These are phyloP conservation scores for Strigamia transsilvanica DNA, from an alignment of 2,888 invertebrate genomes.

Conservation along the genomic window DNA sequence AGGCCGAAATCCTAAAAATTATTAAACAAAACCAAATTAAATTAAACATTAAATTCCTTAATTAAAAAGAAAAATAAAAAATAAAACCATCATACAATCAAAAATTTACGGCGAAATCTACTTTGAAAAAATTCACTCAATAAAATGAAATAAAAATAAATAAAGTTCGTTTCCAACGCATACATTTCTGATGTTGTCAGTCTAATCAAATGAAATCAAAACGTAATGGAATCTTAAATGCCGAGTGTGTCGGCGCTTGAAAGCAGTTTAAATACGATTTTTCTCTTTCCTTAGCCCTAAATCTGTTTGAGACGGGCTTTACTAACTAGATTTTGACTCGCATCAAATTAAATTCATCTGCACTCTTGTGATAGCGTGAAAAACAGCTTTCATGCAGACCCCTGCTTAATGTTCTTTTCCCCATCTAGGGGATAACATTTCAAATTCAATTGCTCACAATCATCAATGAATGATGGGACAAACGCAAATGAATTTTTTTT, in stretches of 20 bases:
- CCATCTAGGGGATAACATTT: neutral
- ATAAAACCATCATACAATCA: no score
- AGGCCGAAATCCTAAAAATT: no score
- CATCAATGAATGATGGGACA: conserved; percentile 17
- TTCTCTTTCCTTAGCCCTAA: neutral
- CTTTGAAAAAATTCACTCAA: no score
- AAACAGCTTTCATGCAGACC: conserved; percentile 12
- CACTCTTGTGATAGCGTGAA: conserved; percentile 18
- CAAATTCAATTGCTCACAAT: conserved; percentile 34
- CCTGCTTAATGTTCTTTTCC: neutral
- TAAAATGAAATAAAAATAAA: no score
- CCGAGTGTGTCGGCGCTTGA: neutral
- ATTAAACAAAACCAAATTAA: no score
- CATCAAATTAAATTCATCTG: conserved; percentile 36
- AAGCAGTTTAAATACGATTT: neutral
- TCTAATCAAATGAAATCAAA: neutral
- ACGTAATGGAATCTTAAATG: neutral
- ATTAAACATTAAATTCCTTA: no score
- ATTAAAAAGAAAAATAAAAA: no score
- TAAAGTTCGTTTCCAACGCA: no score
- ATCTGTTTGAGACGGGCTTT: conserved; percentile 9
- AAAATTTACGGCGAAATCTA: no score
- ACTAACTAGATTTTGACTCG: conserved; percentile 30
- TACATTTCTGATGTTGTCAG: no score
- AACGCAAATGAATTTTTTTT: conserved; percentile 35